Evolutionary conservation across 2,797 vertebrate genomes (phyloP), one percentile per base, ranked within the genome.

Genomic region (Helarctos malayanus): DNA sequence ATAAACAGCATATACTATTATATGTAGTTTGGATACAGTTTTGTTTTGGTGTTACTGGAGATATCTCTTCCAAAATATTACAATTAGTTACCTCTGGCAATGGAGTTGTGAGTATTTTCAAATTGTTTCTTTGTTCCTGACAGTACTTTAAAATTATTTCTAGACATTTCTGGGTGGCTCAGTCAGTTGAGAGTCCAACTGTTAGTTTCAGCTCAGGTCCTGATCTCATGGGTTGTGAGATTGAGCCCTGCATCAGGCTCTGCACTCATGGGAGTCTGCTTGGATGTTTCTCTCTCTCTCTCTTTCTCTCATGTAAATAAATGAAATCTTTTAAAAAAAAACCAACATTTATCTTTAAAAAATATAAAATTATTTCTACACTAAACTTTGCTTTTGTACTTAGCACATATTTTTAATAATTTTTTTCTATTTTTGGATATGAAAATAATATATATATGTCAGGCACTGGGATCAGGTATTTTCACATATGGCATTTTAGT

Each of bases 331-430:
- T 41, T 41, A 21, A 68, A 35, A 68, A 68, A 35, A 35, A 10
- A 68, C 10, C 8, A 35, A 68, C n/a, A 4, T 68, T 68, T 7
- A 65, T 65, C 19, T 68, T 68, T n/a, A 18, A 21, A 68, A 68
- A 19, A 65, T n/a, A 68, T n/a, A 12, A 47, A 21, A 49, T 76
- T 76, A 49, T 76, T 78, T 88, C 29, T 13, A 57, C 1, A 81
- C 14, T 47, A 57, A 87, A 47, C 3, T 90, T 96, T 61, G 21
- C 16, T 87, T 96, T 95, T 71, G 3, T 90, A 69, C 38, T 80
- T 83, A 41, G 38, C 25, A 47, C 2, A 27, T 73, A 45, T 73
- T 73, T 73, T 45, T 75, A 47, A 27, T 45, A 47, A 73, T 47
- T 14, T 45, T 75, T 75, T 75, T 73, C 69, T 75, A 75, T 47